Conservation (phyloP, 2,113 vertebrate genomes). For the Xyrauchen texanus region DNA sequence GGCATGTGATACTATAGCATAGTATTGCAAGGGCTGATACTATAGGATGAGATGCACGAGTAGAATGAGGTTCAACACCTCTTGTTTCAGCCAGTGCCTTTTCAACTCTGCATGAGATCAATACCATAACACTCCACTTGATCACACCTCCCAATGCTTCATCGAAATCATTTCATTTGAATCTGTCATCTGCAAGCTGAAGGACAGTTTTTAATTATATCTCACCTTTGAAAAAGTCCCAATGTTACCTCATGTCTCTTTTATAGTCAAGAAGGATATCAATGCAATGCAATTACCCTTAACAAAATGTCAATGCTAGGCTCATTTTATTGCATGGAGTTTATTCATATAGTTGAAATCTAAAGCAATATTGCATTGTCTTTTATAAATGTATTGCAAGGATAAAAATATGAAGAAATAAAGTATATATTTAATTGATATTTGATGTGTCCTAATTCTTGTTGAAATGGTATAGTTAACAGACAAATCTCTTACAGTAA, state of each 20-base stretch:
- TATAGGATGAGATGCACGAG: neutral
- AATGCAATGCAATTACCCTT: neutral
- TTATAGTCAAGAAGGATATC: neutral
- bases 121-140: neutral
- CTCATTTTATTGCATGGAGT: conserved; percentile 1
- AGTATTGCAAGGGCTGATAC: conserved; percentile 14
- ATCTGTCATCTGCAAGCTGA: too few relatives aligned
- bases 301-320: conserved; percentile 1
- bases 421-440: neutral
- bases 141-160: too few relatives aligned
- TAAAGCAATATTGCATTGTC: neutral
- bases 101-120: conserved; percentile 15
- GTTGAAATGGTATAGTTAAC: neutral
- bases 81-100: conserved; percentile 5
- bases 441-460: neutral
- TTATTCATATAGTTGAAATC: neutral
- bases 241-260: neutral
- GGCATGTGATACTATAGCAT: conserved; percentile 20
- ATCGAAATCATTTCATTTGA: too few relatives aligned
- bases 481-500: conserved; percentile 2
- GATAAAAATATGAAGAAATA: neutral
- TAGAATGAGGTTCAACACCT: neutral
- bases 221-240: neutral
- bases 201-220: neutral
- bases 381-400: neutral